These are phyloP conservation scores for Dryobotodes eremita DNA, from an alignment of 2,888 invertebrate species.

Conservation along the genomic window DNA sequence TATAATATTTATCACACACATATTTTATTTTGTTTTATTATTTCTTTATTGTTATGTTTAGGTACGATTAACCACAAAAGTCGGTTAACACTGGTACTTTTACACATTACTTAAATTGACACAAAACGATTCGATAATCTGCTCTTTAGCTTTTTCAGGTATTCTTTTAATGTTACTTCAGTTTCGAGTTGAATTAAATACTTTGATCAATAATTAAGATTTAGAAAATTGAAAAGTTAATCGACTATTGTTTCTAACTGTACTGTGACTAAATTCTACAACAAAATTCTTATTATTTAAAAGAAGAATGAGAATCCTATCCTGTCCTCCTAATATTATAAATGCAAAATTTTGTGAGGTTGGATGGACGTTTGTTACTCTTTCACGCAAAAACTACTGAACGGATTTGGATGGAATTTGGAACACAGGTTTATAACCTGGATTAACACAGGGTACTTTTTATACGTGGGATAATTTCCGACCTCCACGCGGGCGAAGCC, in stretches of 20 bases:
- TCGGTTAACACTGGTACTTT: not conserved
- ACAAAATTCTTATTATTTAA: not conserved
- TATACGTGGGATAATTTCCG: too few species aligned
- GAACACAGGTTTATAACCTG: too few species aligned
- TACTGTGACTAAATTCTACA: not conserved
- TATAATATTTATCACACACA: constrained; percentile 16
- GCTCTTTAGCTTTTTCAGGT: not conserved
- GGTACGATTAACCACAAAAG: not conserved
- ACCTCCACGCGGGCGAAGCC: too few species aligned
- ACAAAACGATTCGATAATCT: not conserved
- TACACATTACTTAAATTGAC: not conserved
- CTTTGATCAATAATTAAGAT: not conserved
- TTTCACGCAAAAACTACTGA: too few species aligned
- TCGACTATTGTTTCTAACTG: not conserved
- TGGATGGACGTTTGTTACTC: too few species aligned
- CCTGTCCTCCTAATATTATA: too few species aligned
- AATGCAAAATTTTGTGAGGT: too few species aligned
- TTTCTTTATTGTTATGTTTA: not conserved
- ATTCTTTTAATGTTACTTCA: not conserved
- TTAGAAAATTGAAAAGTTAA: too few species aligned
- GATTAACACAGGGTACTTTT: too few species aligned
- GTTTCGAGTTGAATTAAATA: not conserved
- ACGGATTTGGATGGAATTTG: too few species aligned
- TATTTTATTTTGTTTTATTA: constrained; percentile 23
- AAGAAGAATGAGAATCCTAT: not conserved